Evolutionary conservation across 2,113 vertebrate species (phyloP).

Genomic region (Phaethon lepturus): DNA sequence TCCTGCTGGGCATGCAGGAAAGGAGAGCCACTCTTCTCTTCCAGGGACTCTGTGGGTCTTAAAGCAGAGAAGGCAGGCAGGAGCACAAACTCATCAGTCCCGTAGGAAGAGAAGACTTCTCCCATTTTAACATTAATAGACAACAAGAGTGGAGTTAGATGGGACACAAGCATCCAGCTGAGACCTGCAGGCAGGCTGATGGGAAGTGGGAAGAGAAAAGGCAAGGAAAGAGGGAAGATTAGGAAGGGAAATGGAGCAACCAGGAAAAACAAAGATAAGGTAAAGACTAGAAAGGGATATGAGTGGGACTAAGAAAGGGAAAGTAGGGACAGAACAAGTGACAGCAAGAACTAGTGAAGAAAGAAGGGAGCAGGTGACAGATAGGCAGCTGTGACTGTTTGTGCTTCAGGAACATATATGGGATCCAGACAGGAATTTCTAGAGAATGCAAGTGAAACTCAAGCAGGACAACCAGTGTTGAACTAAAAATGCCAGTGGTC

Average conservation of each 20-base stretch:
- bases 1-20: not conserved
- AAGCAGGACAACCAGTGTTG: not conserved
- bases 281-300: not conserved
- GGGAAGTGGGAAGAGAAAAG: not conserved
- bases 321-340: not conserved
- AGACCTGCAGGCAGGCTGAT: not conserved
- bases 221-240: not conserved
- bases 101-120: not conserved
- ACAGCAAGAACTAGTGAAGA: not conserved
- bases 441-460: constrained; percentile 17
- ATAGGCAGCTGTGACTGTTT: constrained; percentile 14
- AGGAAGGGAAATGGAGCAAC: not conserved
- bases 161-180: not conserved
- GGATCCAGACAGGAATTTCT: constrained; percentile 23
- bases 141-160: not conserved
- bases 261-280: not conserved
- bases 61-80: not conserved
- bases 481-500: constrained; percentile 15
- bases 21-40: not conserved
- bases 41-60: not conserved
- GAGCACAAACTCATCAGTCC: not conserved
- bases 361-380: constrained; percentile 33
- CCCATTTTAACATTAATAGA: not conserved
- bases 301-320: not conserved
- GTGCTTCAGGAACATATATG: not conserved